Base-by-base conservation (phyloP, 2,797 vertebrate species). In the Sebastes melanostomus region DNA sequence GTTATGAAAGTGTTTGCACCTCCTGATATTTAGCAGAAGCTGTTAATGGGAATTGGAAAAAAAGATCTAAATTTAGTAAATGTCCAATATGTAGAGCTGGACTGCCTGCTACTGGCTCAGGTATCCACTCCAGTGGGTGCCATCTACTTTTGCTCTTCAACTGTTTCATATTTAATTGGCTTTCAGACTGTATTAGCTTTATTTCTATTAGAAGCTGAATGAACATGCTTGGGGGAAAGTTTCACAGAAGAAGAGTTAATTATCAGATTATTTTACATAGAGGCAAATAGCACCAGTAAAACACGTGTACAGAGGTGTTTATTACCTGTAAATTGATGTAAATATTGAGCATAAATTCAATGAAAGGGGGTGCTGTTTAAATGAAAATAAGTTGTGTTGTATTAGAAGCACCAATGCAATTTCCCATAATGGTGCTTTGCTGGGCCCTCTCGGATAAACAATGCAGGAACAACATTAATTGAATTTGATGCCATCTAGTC, bases 401-500 rank as follows among this genome's bases (percentile, higher is more conserved):
- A 42, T 66, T 69, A 36, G 4, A 69, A 66, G 38, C 79, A 58
- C 63, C 36, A 12, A 3, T 63, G 27, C 61, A 56, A 55, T 70
- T 83, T 65, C 55, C 42, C 59, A 27, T 70, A 22, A 58, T 58
- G 36, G 65, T 54, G 56, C 61, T 66, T 83, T 66, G 38, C 75
- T 71, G 34, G 55, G 63, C 61, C 70, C 29, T 62, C 25, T 36
- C 22, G 0, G 71, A 81, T 70, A 75, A 85, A 78, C 69, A 81
- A 42, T 61, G 27, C 36, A 63, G 42, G 42, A 72, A 55, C 63
- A 75, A 22, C 61, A 30, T 73, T 29, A 30, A 84, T 84, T 87
- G 77, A 32, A 69, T 86, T 68, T 74, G 78, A 80, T 78, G 73
- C 50, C 78, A 75, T 77, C 62, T 74, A n/a, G 30, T 72, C 68